phyloP scores from a whole-genome alignment of 1,140 invertebrate genomes.

The Leptopilina boulardi region DNA sequence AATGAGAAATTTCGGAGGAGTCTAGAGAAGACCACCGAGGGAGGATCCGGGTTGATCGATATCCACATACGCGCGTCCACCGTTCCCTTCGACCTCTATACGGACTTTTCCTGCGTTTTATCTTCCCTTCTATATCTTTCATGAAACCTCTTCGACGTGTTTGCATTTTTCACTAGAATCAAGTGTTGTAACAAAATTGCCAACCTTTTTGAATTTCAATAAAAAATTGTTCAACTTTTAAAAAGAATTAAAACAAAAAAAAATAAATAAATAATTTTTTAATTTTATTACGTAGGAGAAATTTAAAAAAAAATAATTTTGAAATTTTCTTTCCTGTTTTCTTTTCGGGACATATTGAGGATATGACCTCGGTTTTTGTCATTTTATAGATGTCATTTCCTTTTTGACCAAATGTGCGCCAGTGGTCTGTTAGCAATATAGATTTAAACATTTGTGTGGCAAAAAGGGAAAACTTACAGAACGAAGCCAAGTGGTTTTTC shows the following conservation, averaged over 20 bases:
- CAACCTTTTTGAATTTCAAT: not conserved
- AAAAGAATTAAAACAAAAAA: too few species aligned
- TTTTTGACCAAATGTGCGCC: slow-evolving; percentile 18
- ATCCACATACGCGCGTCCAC: slow-evolving; percentile 58
- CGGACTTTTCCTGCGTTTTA: slow-evolving; percentile 49
- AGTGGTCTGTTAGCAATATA: slow-evolving; percentile 5
- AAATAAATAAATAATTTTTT: too few species aligned
- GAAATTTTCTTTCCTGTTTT: not conserved
- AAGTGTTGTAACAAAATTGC: slow-evolving; percentile 17
- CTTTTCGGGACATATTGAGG: slow-evolving; percentile 19
- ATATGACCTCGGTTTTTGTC: slow-evolving; percentile 14
- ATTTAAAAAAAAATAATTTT: too few species aligned
- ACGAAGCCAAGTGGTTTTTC: not conserved
- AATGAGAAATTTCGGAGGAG: slow-evolving; percentile 63
- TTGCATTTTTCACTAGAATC: slow-evolving; percentile 12
- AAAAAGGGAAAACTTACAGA: not conserved
- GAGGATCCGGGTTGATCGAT: slow-evolving; percentile 59
- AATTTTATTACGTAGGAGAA: too few species aligned
- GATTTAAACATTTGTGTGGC: slow-evolving; percentile 22
- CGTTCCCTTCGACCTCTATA: slow-evolving; percentile 48
- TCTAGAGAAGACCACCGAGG: slow-evolving; percentile 58
- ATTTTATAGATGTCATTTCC: slow-evolving; percentile 19
- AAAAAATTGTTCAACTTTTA: not conserved
- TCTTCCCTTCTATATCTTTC: slow-evolving; percentile 22
- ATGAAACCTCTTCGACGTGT: slow-evolving; percentile 15